Conservation (phyloP, 2,113 vertebrate species). For the Spea multiplicata region DNA sequence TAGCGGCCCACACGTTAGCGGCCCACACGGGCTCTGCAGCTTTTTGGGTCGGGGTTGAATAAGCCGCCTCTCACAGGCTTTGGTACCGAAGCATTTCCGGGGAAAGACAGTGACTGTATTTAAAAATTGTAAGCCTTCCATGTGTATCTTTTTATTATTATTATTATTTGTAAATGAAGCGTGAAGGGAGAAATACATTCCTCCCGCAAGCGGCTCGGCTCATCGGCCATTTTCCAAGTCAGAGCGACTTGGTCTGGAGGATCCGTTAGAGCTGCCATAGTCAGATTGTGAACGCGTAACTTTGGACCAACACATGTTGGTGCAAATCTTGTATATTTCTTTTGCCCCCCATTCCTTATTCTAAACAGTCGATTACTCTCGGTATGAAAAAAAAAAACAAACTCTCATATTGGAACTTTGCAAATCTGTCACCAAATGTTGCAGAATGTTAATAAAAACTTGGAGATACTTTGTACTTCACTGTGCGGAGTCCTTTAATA, state of each 20-base stretch:
- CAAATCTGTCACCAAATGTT: no score
- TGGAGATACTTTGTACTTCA: no score
- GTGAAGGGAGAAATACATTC: conserved; percentile 29
- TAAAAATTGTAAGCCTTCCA: conserved; percentile 11
- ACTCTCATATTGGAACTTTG: no score
- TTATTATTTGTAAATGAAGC: conserved; percentile 42
- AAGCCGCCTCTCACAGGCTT: conserved; percentile 16
- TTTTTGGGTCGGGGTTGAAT: conserved; percentile 10
- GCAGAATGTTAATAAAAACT: no score
- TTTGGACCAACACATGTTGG: background rate
- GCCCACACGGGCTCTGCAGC: background rate
- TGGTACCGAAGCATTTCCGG: conserved; percentile 24
- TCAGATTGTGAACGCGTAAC: background rate
- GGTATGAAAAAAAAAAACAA: no score
- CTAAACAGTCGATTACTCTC: no score
- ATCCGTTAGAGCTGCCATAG: background rate
- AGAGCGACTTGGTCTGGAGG: conserved; percentile 2
- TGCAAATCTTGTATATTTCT: background rate
- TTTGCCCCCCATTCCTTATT: no score
- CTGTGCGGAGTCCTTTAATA: no score
- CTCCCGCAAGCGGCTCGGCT: conserved; percentile 10
- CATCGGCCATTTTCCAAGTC: conserved; percentile 19
- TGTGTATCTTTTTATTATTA: conserved; percentile 33
- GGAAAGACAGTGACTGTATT: conserved; percentile 18
- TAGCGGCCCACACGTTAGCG: background rate